Evolutionary conservation across 2,797 vertebrate genomes (phyloP).

Genomic region (Limnodromus scolopaceus): DNA sequence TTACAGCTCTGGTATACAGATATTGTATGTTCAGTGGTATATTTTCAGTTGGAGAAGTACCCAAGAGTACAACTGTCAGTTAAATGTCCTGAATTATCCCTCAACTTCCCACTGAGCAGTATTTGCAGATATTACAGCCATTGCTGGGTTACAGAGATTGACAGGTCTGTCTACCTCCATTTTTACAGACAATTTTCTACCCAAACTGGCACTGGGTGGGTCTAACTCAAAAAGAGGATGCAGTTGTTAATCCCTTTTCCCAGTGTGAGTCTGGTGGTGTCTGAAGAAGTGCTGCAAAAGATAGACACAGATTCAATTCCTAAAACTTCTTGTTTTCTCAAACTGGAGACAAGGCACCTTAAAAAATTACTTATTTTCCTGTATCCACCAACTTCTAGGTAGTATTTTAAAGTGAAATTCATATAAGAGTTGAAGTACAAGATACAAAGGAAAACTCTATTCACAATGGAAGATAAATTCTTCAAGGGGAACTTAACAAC

Average conservation of each 20-base stretch:
- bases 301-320: background rate
- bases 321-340: background rate
- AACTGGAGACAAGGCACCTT: background rate
- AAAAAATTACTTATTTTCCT: background rate
- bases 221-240: background rate
- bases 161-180: background rate
- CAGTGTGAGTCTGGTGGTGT: fast-evolving
- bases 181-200: background rate
- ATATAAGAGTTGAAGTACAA: background rate
- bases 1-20: background rate
- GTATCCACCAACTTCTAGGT: background rate
- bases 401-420: background rate
- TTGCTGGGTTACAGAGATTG: background rate
- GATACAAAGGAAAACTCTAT: background rate
- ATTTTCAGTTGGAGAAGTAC: background rate
- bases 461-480: background rate
- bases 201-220: background rate
- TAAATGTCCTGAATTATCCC: background rate
- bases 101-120: background rate
- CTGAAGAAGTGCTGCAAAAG: background rate
- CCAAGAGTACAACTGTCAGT: background rate
- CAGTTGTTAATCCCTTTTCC: background rate
- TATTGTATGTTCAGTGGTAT: background rate
- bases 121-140: background rate
- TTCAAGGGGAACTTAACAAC: background rate